Percentiles rank a stretch among this genome's conserved stretches.
These are phyloP conservation scores for Saturnia japonica DNA, from an alignment of 2,888 invertebrate genomes.

Conservation along the genomic window DNA sequence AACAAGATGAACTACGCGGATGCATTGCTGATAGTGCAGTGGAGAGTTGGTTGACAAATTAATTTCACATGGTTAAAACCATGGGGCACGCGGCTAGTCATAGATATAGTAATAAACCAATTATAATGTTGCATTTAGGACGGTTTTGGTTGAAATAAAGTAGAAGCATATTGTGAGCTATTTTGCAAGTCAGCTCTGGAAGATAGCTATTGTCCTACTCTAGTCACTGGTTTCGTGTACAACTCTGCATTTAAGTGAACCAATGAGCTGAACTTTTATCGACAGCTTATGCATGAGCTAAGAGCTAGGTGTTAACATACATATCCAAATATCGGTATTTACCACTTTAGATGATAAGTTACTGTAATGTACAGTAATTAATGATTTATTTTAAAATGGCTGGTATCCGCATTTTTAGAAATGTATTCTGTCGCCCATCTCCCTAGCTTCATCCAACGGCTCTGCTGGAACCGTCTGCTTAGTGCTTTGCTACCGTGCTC, in stretches of 20 bases:
- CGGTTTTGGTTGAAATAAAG: neutral
- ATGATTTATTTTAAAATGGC: neutral
- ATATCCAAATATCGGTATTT: neutral
- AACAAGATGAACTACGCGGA: too few species aligned
- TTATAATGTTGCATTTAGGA: neutral
- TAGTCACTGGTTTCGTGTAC: neutral
- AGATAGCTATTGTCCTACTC: neutral
- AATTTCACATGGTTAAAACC: neutral
- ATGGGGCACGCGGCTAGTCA: neutral
- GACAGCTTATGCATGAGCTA: neutral
- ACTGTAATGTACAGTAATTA: neutral
- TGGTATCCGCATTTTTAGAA: neutral
- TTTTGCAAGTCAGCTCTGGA: slow-evolving; percentile 7
- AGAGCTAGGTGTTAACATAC: neutral
- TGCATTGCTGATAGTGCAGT: too few species aligned
- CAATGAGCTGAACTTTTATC: neutral
- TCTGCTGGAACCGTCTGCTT: too few species aligned
- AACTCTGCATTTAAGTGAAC: neutral
- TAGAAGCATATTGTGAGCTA: neutral
- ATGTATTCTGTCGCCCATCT: too few species aligned
- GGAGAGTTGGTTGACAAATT: neutral
- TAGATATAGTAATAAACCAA: neutral
- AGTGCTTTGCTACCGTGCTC: too few species aligned
- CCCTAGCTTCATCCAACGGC: too few species aligned
- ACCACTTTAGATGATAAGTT: neutral